phyloP scores from a whole-genome alignment of 2,888 invertebrate genomes.

The Spilarctia lutea region DNA sequence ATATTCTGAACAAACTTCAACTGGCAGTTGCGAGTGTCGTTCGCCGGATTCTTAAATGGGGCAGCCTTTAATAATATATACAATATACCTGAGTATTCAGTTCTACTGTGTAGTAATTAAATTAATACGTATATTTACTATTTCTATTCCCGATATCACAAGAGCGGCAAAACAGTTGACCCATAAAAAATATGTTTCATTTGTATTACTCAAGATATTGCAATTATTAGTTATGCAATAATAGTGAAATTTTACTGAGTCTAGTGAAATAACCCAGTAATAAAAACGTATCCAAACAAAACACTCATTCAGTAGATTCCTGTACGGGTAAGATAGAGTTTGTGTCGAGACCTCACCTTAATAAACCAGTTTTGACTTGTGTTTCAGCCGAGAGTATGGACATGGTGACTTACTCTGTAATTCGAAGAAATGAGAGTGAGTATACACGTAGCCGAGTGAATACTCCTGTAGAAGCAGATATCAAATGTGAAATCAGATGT shows the following conservation, averaged over 20 bases:
- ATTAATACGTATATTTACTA: no score
- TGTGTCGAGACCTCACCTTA: neutral
- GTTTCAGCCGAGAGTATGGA: conserved; percentile 37
- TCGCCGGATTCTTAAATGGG: no score
- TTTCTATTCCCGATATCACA: no score
- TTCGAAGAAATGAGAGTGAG: conserved; percentile 20
- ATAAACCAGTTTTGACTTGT: conserved; percentile 30
- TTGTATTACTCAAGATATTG: neutral
- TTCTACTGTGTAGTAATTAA: no score
- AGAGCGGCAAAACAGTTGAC: neutral
- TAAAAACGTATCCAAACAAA: neutral
- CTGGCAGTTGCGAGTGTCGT: no score
- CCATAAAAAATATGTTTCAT: neutral
- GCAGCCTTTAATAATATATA: no score
- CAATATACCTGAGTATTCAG: no score
- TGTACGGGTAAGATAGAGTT: neutral
- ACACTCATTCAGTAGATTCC: conserved; percentile 1
- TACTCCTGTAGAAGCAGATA: neutral
- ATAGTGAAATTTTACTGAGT: neutral
- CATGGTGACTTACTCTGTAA: conserved; percentile 19
- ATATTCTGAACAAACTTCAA: no score
- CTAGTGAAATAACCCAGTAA: neutral
- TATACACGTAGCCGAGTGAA: neutral
- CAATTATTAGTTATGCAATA: conserved; percentile 9
- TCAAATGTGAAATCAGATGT: neutral